These are phyloP conservation scores for Rhagonycha fulva DNA, from an alignment of 2,888 invertebrate genomes.

Conservation along the genomic window DNA sequence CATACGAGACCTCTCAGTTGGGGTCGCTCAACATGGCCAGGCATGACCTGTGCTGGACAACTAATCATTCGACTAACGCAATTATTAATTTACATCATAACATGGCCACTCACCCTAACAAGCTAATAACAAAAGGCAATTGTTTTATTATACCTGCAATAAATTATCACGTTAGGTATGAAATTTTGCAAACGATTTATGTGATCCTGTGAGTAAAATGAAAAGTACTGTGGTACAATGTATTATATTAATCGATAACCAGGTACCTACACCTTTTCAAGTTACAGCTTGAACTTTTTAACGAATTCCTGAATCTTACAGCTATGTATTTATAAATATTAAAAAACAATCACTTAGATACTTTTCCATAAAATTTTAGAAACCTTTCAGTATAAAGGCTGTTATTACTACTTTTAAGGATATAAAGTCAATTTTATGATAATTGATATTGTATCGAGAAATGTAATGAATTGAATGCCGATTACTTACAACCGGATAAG, in stretches of 20 bases:
- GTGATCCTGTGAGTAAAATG: neutral
- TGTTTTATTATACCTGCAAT: neutral
- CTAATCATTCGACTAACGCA: constrained; percentile 45
- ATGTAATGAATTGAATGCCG: neutral
- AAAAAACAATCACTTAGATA: neutral
- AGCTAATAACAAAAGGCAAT: neutral
- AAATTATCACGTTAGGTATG: neutral
- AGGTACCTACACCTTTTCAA: neutral
- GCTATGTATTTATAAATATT: neutral
- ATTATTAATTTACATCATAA: constrained; percentile 44
- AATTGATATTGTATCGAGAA: neutral
- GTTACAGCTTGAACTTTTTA: neutral
- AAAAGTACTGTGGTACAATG: neutral
- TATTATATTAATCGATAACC: neutral
- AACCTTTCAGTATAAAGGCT: neutral
- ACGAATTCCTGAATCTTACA: neutral
- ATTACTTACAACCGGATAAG: neutral
- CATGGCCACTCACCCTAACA: neutral
- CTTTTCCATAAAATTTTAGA: neutral
- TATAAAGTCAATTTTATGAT: neutral
- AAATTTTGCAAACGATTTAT: neutral
- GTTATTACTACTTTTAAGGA: neutral
- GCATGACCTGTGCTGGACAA: constrained; percentile 35
- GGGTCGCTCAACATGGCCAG: constrained; percentile 42
- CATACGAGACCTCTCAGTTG: constrained; percentile 34